A percentile compares a stretch with the other conserved stretches of the same genome.
Conservation (phyloP, 2,113 vertebrate species). For the Cinclus mexicanus region DNA sequence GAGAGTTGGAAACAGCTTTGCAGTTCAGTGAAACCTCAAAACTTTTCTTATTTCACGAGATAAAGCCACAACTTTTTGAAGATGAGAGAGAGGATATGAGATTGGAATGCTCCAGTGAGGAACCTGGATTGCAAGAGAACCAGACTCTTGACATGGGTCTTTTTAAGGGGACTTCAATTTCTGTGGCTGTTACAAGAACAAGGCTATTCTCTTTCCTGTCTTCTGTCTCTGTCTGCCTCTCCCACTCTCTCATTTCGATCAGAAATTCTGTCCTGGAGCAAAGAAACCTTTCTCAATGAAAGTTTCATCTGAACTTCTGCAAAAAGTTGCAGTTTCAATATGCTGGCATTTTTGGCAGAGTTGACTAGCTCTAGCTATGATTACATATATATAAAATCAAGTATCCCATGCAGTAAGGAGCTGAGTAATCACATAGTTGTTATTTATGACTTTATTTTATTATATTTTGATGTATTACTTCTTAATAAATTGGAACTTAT, state of each 20-base stretch:
- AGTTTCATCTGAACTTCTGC: background rate
- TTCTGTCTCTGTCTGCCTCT: background rate
- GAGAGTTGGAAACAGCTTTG: background rate
- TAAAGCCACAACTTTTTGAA: background rate
- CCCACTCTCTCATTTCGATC: background rate
- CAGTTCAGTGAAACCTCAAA: background rate
- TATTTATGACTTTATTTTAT: constrained; percentile 20
- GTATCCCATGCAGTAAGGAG: background rate
- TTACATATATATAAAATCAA: background rate
- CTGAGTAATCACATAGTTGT: constrained; percentile 12
- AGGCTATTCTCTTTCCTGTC: background rate
- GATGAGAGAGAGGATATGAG: background rate
- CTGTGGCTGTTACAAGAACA: background rate
- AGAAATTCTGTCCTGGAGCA: constrained; percentile 14
- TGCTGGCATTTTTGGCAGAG: background rate
- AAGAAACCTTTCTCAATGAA: background rate
- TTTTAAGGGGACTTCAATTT: background rate
- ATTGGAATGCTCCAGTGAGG: background rate
- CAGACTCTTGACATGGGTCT: background rate
- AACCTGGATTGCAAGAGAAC: background rate
- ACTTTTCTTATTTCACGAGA: background rate
- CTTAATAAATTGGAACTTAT: constrained; percentile 35
- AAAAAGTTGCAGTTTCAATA: background rate
- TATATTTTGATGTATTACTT: constrained; percentile 42
- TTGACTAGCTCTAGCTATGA: background rate